Evolutionary conservation across 2,888 invertebrate species (phyloP), one percentile per base, ranked within the genome.

Genomic region (Cerastoderma edule): DNA sequence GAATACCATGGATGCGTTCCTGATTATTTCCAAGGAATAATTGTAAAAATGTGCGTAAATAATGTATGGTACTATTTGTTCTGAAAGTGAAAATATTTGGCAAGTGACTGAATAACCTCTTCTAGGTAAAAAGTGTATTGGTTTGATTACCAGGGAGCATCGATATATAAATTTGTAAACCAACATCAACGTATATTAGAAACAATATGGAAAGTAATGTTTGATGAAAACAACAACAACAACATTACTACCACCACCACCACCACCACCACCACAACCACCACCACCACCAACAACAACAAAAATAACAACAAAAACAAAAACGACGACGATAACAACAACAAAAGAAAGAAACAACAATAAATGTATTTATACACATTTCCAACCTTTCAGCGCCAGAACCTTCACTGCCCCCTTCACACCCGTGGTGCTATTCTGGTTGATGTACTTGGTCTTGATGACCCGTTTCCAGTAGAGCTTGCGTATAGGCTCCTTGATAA

Each of bases 371-470:
- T 39, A 39, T 8, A 16, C 16, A 39, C 8, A 39, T 22, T 65
- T 24, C 13, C 16, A 71, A 86, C 86, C 84, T 79, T 78, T 60
- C 33, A 78, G 81, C 0, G 72, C 78, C 10, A 79, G 50, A n/a
- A 77, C 48, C 69, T 75, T 84, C 3, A 78, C 69, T 27, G 67
- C 56, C 0, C 79, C 57, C 10, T 63, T 48, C 10, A 86, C 50
- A 16, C 81, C 79, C 53, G 67, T 35, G 0, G 53, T 24, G 19
- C 83, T 78, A 8, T 72, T 74, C 24, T 83, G 76, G 32, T 70
- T 60, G 33, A 87, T 78, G 63, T 86, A 87, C 24, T 76, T 77
- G 3, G 67, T 77, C 22, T 83, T 87, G 50, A 87, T 87, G 24
- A 75, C 70, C 30, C 80, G 67, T 39, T 79, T 78, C 81, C 79